Evolutionary conservation across 2,797 vertebrate species (phyloP).

Genomic region (Synanceia verrucosa): DNA sequence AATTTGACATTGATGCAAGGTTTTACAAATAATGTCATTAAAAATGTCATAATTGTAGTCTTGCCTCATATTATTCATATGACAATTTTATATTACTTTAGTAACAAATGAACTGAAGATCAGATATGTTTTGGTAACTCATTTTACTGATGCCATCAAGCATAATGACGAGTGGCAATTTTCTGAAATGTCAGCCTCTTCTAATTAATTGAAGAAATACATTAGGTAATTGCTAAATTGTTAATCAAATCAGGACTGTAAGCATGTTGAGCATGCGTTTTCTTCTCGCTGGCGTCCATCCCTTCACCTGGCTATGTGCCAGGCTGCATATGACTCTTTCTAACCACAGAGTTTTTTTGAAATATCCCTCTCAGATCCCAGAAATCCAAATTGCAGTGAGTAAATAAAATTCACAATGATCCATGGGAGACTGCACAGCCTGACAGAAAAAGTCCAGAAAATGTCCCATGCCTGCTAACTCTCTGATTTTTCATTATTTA

Average conservation of each 20-base stretch:
- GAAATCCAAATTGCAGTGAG: conserved; percentile 36
- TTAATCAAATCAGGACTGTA: conserved; percentile 52
- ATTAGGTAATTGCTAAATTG: conserved; percentile 59
- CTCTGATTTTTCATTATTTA: conserved; percentile 51
- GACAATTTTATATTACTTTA: neutral
- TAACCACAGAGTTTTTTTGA: conserved; percentile 15
- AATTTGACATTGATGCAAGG: conserved; percentile 74
- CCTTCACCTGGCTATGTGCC: conserved; percentile 16
- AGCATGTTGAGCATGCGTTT: conserved; percentile 35
- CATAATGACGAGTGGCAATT: conserved; percentile 27
- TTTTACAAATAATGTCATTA: conserved; percentile 79
- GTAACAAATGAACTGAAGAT: conserved; percentile 4
- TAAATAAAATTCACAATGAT: conserved; percentile 14
- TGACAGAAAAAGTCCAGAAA: conserved; percentile 14
- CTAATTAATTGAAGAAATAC: conserved; percentile 61
- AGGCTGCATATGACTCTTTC: neutral
- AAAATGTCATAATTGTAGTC: conserved; percentile 73
- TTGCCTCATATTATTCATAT: conserved; percentile 43
- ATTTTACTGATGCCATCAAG: conserved; percentile 20
- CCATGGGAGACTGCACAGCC: conserved; percentile 13
- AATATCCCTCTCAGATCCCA: conserved; percentile 12
- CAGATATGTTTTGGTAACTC: neutral
- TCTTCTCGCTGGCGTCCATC: conserved; percentile 4
- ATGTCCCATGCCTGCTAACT: conserved; percentile 32
- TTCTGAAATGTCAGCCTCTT: conserved; percentile 43